Base-by-base conservation (phyloP, 2,888 invertebrate genomes). In the Tortrix viridana region DNA sequence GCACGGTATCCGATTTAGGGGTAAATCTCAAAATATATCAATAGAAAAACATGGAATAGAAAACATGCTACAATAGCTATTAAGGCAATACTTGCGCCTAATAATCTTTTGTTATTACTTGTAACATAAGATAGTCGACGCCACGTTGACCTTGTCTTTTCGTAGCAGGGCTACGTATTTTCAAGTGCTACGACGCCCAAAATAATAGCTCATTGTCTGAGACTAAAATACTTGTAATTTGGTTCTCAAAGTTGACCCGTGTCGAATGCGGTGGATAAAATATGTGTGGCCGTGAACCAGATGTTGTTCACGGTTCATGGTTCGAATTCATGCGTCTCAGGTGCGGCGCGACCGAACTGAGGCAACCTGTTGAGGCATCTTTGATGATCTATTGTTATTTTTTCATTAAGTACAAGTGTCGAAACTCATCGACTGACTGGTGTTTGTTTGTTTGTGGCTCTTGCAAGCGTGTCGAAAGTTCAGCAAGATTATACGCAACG, bases 381-480 rank as follows among this genome's bases (percentile, higher is more conserved):
- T 77, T 82, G 81, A 86, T 82, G 86, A 86, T 82, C 88, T 84
- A 90, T 91, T 91, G 89, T 90, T 89, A 83, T 83, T 83, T 79
- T 84, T 85, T 80, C 82, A 83, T 84, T 77, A 63, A 63, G 53
- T 62, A 46, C 53, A 53, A 79, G 72, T 86, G 80, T 77, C 70
- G 82, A 82, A 86, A 87, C 76, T 70, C 68, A 70, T 72, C 56
- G 71, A 73, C 70, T 69, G 68, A 69, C 75, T 75, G 71, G 64
- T 56, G 64, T 60, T 47, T 55, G 63, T 56, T 60, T 59, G 55
- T 49, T 65, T 65, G 52, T 53, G 18, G 56, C 20, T 44, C 47
- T 46, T 59, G 56, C 56, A 41, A 48, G 47, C 46, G 49, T 56
- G 60, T 53, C 49, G 49, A 67, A 66, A 59, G 52, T 58, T 58